A percentile compares a stretch with the other conserved stretches of the same genome.
Evolutionary conservation across 2,797 vertebrate genomes (phyloP).

Genomic region (Coranthus polyacanthus): DNA sequence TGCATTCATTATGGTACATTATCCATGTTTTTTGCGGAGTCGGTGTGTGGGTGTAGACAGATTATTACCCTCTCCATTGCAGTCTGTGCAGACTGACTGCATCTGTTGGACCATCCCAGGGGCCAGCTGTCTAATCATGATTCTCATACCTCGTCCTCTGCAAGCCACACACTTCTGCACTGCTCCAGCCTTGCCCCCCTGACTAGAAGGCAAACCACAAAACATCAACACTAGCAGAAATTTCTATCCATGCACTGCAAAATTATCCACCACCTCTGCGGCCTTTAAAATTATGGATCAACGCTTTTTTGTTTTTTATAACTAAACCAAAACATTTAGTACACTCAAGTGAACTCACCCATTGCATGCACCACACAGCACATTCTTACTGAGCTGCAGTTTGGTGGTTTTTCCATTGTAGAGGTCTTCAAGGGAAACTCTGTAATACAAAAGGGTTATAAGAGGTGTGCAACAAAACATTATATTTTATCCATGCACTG

Average conservation of each 20-base stretch:
- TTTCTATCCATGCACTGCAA: not conserved
- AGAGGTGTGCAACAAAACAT: not conserved
- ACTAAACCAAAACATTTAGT: slow-evolving; percentile 3
- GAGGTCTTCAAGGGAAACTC: slow-evolving; percentile 98
- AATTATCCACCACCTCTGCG: not conserved
- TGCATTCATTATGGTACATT: not conserved
- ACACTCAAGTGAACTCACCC: slow-evolving; percentile 88
- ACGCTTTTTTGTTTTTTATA: not conserved
- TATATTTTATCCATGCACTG: not conserved
- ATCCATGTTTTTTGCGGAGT: slow-evolving; percentile 4
- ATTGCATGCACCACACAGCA: slow-evolving; percentile 95
- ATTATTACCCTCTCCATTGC: slow-evolving; percentile 94
- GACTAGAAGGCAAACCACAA: slow-evolving; percentile 81
- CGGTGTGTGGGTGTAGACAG: slow-evolving; percentile 17
- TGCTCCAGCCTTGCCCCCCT: slow-evolving; percentile 96
- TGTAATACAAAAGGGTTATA: slow-evolving; percentile 65
- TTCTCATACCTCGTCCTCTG: slow-evolving; percentile 94
- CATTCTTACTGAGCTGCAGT: slow-evolving; percentile 99
- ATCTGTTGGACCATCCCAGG: slow-evolving; percentile 99
- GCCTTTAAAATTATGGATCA: slow-evolving; percentile 11
- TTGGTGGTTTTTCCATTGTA: slow-evolving; percentile 99
- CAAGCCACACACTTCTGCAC: slow-evolving; percentile 97
- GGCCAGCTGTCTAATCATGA: slow-evolving; percentile 98
- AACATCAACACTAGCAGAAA: slow-evolving; percentile 3
- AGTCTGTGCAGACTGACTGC: slow-evolving; percentile 98